phyloP scores from a whole-genome alignment of 2,797 vertebrate species.

The Halcyon leucocephala region DNA sequence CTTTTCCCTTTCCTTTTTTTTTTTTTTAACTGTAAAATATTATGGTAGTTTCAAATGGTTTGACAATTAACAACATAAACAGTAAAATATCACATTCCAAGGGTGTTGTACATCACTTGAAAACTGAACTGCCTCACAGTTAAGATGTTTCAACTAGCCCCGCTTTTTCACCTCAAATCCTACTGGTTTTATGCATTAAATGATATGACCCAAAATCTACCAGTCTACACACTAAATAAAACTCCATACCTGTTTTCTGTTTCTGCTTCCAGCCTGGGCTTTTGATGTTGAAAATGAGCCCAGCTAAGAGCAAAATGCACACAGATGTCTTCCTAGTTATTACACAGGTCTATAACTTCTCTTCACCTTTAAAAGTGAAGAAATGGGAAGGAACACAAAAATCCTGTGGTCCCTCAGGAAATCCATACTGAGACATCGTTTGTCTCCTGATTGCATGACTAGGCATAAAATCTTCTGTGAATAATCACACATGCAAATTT shows the following conservation, averaged over 20 bases:
- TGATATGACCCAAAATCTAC: background rate
- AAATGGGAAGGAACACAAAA: background rate
- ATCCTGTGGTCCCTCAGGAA: background rate
- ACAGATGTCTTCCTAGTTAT: background rate
- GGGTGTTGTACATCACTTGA: background rate
- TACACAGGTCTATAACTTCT: background rate
- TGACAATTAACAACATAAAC: background rate
- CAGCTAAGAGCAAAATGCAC: background rate
- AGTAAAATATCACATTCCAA: background rate
- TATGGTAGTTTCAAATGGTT: background rate
- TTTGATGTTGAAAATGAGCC: background rate
- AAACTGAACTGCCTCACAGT: background rate
- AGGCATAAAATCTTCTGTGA: background rate
- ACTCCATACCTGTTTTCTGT: fast-evolving
- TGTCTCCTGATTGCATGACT: background rate
- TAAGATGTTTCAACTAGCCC: background rate
- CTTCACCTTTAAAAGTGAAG: background rate
- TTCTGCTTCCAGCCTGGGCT: background rate
- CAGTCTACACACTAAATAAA: background rate
- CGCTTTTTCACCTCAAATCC: background rate
- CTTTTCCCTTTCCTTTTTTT: too few species aligned
- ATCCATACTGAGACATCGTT: background rate
- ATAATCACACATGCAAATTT: background rate
- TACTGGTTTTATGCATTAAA: background rate
- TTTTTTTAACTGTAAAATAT: background rate